Evolutionary conservation across 2,888 invertebrate genomes (phyloP), one percentile per base, ranked within the genome.

Genomic region (Xanthorhoe spadicearia): DNA sequence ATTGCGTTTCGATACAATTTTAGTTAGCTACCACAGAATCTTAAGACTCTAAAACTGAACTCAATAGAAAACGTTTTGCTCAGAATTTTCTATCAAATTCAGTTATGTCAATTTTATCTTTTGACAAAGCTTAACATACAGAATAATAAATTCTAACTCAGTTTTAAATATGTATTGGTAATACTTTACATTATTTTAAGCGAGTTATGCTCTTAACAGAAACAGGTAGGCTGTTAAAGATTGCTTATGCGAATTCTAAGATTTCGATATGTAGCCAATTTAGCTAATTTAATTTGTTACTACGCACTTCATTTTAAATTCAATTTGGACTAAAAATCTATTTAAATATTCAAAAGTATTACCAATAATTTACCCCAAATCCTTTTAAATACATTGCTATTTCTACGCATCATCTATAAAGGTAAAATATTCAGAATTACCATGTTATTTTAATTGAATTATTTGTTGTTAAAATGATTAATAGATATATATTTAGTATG

Each of bases 21-120:
- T 68, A 50, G 60, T 57, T 68, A 56, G 68, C 64, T 61, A 60
- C 38, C 56, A 57, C 57, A 51, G 43, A 38, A 32, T 38, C 18
- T 23, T 23, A 54, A 49, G 32, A 62, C 32, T 35, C 17, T 35
- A 61, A 38, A 7, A 61, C 56, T 50, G 53, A 64, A 54, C 58
- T 58, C 19, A 50, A 65, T 72, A 74, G 74, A 74, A 74, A 70
- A 75, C 68, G 64, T 70, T 65, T 72, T 71, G 63, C 57, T 75
- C 73, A 74, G 65, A 61, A 58, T 67, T 68, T 46, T 62, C 61
- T n/a, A 72, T 51, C 17, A 32, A 65, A 72, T 54, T 64, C 64
- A 66, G 23, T 48, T 52, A 46, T 66, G 4, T 46, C 64, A n/a
- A 7, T 32, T 4, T 43, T 23, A 19, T 38, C 49, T 62, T 56